A percentile compares a stretch with the other conserved stretches of the same genome.
phyloP scores from a whole-genome alignment of 2,888 invertebrate genomes.

The Neocrepidodera transversa region DNA sequence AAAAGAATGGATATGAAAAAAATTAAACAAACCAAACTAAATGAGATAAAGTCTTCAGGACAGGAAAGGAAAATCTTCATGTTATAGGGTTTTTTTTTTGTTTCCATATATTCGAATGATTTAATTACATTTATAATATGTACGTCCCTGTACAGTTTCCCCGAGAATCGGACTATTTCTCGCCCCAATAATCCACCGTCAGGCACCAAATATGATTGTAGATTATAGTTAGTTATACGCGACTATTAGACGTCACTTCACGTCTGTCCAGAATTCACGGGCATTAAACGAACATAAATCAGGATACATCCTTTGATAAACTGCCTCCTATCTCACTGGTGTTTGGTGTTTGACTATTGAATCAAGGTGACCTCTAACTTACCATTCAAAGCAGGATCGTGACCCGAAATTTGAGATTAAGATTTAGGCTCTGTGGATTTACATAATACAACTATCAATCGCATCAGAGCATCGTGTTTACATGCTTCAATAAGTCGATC shows the following conservation, averaged over 20 bases:
- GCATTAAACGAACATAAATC: conserved; percentile 10
- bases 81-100: no score
- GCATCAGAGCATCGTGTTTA: neutral
- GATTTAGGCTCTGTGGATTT: neutral
- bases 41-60: no score
- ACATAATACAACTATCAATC: neutral
- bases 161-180: neutral
- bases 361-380: conserved; percentile 1
- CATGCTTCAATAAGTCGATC: neutral
- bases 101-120: no score
- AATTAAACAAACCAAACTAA: no score
- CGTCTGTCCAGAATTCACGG: conserved; percentile 13
- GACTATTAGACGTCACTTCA: conserved; percentile 3
- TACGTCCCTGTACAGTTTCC: neutral
- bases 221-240: conserved; percentile 6
- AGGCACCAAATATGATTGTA: conserved; percentile 8
- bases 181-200: conserved; percentile 2
- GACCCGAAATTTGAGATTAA: neutral
- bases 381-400: neutral
- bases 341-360: neutral
- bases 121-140: neutral
- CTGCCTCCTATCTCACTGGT: neutral
- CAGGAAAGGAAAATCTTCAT: no score
- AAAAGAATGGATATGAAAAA: no score
- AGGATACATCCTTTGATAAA: conserved; percentile 13